Base-by-base conservation (phyloP, 2,797 vertebrate species). In the Sebastes alutus region DNA sequence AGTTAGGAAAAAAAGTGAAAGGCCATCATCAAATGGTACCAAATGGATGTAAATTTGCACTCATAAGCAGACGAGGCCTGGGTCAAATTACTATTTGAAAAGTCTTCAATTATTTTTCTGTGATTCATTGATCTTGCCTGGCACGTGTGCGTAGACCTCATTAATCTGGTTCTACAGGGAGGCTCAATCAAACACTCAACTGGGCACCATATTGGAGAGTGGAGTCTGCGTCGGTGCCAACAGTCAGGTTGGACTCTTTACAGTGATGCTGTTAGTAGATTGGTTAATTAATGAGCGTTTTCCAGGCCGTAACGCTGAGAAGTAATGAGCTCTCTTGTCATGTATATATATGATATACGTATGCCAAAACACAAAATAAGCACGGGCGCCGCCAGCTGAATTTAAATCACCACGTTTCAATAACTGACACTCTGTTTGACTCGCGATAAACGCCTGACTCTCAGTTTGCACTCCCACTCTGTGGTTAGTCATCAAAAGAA, bases 121-220 rank as follows among this genome's bases (percentile, higher is more conserved):
- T 66, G 78, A 85, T 72, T 84, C 25, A 83, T 72, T 77, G 77
- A 72, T 77, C 54, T 78, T 49, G 22, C 46, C 68, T 81, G 85
- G 72, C 79, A 62, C 10, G 30, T 46, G 67, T 30, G 56, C 18
- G 14, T 25, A 58, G 66, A 74, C 63, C 69, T 77, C 84, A 78
- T 86, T 85, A 81, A 86, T 88, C 64, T 79, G 83, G 72, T 59
- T 71, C 67, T 72, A 56, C 65, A 54, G 52, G 66, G 67, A 78
- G 66, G 52, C 78, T 80, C 74, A 83, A 75, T 90, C 83, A 89
- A 84, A 88, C 73, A 77, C 75, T 89, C 67, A 81, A 75, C 70
- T 69, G 30, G 77, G 68, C 70, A 87, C 70, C 67, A 52, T 64
- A 67, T 70, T 30, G 68, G 22, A 83, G 64, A 77, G 64, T 68